These are phyloP conservation scores for Actenoides lindsayi DNA, from an alignment of 2,113 vertebrate genomes.

Conservation along the genomic window DNA sequence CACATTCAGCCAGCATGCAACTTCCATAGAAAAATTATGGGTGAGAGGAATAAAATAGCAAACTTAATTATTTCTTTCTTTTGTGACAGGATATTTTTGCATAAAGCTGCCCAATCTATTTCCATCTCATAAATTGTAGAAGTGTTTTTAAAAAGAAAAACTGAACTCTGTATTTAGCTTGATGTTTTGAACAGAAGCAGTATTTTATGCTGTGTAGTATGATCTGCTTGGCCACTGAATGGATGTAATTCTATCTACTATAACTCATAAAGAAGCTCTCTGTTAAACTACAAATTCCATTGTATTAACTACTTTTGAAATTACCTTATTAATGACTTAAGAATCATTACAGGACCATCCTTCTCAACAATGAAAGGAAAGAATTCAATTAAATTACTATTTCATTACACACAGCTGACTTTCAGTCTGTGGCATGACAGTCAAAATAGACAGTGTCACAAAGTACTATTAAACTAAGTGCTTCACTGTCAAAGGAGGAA, in stretches of 20 bases:
- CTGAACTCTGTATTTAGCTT: not conserved
- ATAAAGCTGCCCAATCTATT: not conserved
- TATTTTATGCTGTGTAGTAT: not conserved
- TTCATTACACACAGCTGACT: not conserved
- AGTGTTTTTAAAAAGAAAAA: not conserved
- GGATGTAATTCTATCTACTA: not conserved
- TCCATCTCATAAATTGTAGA: not conserved
- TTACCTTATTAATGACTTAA: not conserved
- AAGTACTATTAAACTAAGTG: not conserved
- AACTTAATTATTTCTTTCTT: not conserved
- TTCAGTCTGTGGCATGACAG: not conserved
- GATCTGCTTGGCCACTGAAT: not conserved
- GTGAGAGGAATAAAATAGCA: not conserved
- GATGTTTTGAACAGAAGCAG: not conserved
- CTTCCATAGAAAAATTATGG: not conserved
- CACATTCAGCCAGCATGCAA: not conserved
- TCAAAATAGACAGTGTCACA: not conserved
- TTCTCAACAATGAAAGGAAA: not conserved
- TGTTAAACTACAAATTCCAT: not conserved
- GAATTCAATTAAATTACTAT: not conserved
- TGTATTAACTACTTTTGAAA: not conserved
- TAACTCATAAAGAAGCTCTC: not conserved
- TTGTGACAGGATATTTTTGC: not conserved
- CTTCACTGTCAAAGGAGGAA: not conserved
- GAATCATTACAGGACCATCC: not conserved